A percentile compares a stretch with the other conserved stretches of the same genome.
These are phyloP conservation scores for Frankliniella fusca DNA, from an alignment of 2,888 invertebrate species.

Conservation along the genomic window DNA sequence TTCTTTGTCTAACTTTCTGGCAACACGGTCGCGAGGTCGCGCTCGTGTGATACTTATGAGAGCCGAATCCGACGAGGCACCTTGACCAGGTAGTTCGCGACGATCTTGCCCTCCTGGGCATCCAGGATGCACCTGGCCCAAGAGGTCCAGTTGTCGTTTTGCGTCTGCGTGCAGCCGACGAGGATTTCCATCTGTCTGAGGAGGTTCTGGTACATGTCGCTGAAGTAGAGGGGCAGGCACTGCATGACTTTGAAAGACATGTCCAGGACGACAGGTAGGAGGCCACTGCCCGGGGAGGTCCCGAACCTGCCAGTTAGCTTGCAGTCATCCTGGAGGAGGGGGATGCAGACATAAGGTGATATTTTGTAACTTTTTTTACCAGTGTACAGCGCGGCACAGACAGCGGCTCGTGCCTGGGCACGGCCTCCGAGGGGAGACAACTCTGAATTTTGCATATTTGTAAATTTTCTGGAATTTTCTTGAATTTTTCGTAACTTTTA, in stretches of 20 bases:
- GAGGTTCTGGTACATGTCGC: background rate
- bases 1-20: too few species aligned
- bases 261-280: background rate
- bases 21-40: background rate
- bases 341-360: background rate
- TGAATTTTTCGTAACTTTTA: too few species aligned
- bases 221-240: background rate
- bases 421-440: too few species aligned
- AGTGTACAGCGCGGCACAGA: too few species aligned
- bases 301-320: background rate
- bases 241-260: background rate
- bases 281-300: background rate
- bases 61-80: background rate
- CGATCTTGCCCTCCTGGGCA: background rate
- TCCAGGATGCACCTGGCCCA: background rate
- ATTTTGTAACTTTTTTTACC: too few species aligned
- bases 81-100: background rate
- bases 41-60: background rate
- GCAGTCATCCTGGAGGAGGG: background rate
- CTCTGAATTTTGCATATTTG: too few species aligned
- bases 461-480: too few species aligned
- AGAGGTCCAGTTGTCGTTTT: background rate
- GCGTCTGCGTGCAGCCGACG: background rate
- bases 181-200: background rate
- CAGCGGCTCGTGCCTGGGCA: too few species aligned